Base-by-base conservation (phyloP, 2,797 vertebrate genomes). In the Taenioides sp. region DNA sequence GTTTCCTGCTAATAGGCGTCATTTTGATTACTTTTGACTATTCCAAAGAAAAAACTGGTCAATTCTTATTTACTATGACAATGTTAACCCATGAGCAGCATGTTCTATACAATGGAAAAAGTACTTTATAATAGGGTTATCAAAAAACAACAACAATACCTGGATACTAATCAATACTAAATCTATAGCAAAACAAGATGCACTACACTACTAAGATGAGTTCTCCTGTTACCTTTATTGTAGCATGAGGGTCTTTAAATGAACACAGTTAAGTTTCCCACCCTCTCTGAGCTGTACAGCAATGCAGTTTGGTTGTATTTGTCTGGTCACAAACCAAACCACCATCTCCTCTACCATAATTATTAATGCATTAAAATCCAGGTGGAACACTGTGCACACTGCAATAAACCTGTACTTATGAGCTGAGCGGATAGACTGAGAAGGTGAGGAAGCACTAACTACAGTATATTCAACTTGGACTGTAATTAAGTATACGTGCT, bases 301-400 rank as follows among this genome's bases (percentile, higher is more conserved):
- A 91, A 90, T 87, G 88, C 75, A 70, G 82, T 80, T 77, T 74
- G 82, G 71, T 49, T 72, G 67, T 84, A 76, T 80, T 72, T 82
- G 85, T 80, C 80, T 84, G 73, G 73, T 78, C 80, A 81, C 81
- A 78, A 78, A 86, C 80, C 73, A 76, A n/a, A n/a, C n/a, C 79
- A 82, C 87, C 81, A 77, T 74, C 78, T 80, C 34, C 76, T 70
- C 77, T 79, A 73, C 57, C 34, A 67, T 92, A 92, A 93, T 93
- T 92, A 93, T 93, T 92, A 91, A 73, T 86, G 84, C 83, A 72
- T 86, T 83, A 37, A 73, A 73, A 80, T 82, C 84, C 88, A 93
- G 89, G 88, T 92, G 89, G 86, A 77, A 88, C 62, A 58, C 76
- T 27, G 57, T 3, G 77, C 72, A 47, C 37, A 28, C 66, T 2